Conservation (phyloP, 2,888 invertebrate species). For the Mythimna albipuncta region DNA sequence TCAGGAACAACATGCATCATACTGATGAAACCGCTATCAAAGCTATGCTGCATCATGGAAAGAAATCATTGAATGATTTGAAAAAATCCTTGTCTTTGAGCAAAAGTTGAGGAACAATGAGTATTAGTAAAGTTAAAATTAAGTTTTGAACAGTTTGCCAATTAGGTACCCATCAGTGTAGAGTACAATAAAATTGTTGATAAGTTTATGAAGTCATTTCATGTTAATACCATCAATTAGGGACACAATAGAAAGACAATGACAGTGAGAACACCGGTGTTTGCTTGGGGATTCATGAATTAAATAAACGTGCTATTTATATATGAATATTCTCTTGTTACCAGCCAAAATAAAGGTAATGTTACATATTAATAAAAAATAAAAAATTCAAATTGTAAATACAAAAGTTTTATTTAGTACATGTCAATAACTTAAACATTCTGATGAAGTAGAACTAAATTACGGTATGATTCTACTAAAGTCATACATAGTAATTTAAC, state of each 20-base stretch:
- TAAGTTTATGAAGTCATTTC: background rate
- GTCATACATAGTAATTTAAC: slow-evolving; percentile 18
- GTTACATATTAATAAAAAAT: slow-evolving; percentile 23
- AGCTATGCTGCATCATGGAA: slow-evolving; percentile 93
- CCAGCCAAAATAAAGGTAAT: background rate
- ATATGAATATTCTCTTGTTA: background rate
- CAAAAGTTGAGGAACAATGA: slow-evolving; percentile 74
- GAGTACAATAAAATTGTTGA: background rate
- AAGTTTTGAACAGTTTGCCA: no score
- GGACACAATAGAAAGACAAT: no score
- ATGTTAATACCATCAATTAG: no score
- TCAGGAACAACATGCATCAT: slow-evolving; percentile 93
- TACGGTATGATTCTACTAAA: slow-evolving; percentile 17
- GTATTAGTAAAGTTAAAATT: background rate
- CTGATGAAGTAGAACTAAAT: slow-evolving; percentile 21
- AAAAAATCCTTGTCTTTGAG: slow-evolving; percentile 92
- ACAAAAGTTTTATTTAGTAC: slow-evolving; percentile 53
- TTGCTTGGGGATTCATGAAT: no score
- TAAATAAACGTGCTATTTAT: background rate
- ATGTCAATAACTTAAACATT: slow-evolving; percentile 18
- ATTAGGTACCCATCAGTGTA: no score
- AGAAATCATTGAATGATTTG: slow-evolving; percentile 93
- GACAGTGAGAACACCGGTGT: no score
- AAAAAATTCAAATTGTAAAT: slow-evolving; percentile 16
- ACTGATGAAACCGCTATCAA: slow-evolving; percentile 94